phyloP scores from a whole-genome alignment of 2,888 invertebrate genomes.

The Arge pagana region DNA sequence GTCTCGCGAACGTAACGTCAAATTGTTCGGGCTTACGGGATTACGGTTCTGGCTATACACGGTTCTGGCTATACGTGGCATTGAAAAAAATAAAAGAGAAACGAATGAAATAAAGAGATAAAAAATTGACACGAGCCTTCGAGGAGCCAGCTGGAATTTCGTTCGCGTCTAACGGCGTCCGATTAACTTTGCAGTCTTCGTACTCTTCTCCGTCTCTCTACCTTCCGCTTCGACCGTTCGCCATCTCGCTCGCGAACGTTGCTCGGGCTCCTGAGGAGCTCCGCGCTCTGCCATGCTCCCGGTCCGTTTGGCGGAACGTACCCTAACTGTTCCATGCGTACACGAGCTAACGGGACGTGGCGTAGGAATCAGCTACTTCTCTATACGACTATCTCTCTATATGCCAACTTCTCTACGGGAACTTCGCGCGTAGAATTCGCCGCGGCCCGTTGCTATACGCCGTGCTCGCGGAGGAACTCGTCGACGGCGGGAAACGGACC shows the following conservation, averaged over 20 bases:
- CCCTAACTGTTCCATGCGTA: conserved; percentile 21
- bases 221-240: background rate
- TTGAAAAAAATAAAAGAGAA: too few relatives aligned
- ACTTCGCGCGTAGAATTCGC: background rate
- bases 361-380: conserved; percentile 21
- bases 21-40: too few relatives aligned
- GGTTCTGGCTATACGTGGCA: too few relatives aligned
- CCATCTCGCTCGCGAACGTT: background rate
- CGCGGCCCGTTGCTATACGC: background rate
- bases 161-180: too few relatives aligned
- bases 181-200: too few relatives aligned
- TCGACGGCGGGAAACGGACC: background rate
- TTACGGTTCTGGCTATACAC: too few relatives aligned
- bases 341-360: conserved; percentile 15
- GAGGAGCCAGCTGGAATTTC: too few relatives aligned
- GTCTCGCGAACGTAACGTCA: too few relatives aligned
- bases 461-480: background rate
- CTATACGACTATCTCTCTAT: conserved; percentile 4
- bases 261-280: too few relatives aligned
- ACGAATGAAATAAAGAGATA: too few relatives aligned
- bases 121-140: too few relatives aligned
- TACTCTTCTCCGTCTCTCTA: background rate
- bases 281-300: conserved; percentile 3
- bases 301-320: conserved; percentile 11
- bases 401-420: conserved; percentile 2